Evolutionary conservation across 2,113 vertebrate genomes (phyloP), one percentile per base, ranked within the genome.

Genomic region (Corythaeola cristata): DNA sequence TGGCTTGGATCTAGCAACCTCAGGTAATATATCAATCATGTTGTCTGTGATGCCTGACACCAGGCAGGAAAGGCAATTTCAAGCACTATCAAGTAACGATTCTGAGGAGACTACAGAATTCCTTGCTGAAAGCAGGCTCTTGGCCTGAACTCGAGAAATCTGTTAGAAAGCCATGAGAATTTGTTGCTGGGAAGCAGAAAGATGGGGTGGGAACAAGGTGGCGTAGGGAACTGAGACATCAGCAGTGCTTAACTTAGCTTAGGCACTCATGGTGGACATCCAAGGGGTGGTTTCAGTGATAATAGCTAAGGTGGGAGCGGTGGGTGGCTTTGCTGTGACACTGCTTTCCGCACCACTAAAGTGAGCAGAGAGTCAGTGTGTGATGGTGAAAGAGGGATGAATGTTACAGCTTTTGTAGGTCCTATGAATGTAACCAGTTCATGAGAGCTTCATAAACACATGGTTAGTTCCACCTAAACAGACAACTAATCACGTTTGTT

Each of bases 291-390:
- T 52, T 52, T 73, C 72, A 33, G 59, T 72, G 77, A 11, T 20
- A 10, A 19, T 15, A 19, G 1, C 0, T 14, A n/a, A 49, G 20
- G 7, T 15, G 28, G 28, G 8, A 53, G 12, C 3, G 14, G 12
- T 49, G 27, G 37, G 49, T 45, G 56, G 32, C 27, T 78, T 49
- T 60, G 60, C 39, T 6, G 3, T 26, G 44, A 26, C 50, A 1
- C 62, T 33, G 49, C 15, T 83, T 44, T 64, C 24, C 3, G 0
- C 28, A 13, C 45, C 33, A 6, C 22, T n/a, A 16, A 37, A 6
- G n/a, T 26, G n/a, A 86, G 49, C 59, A 35, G 27, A 20, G 50
- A 35, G 21, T 30, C 82, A 47, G 75, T 6, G 4, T 5, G 11
- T 21, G 18, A 32, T 35, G 41, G 69, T 49, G 63, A 41, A 59